Percentiles rank a stretch among this genome's conserved stretches.
Evolutionary conservation across 1,140 invertebrate genomes (phyloP).

Genomic region (Drosophila sechellia): DNA sequence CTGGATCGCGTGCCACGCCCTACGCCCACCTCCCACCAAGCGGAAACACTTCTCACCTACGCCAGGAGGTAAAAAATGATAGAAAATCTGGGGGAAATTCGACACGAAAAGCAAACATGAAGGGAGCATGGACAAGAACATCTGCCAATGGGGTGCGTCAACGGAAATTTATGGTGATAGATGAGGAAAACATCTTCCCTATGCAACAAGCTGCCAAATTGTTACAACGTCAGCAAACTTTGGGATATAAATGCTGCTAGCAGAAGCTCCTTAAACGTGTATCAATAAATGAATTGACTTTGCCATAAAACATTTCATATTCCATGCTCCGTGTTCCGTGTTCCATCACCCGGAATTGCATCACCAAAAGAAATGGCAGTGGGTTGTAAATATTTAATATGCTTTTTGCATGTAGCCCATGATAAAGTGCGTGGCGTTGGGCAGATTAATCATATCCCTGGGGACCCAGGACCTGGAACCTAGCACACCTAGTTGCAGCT

Average conservation of each 20-base stretch:
- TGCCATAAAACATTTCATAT: constrained; percentile 70
- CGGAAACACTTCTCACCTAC: constrained; percentile 30
- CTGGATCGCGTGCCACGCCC: constrained; percentile 61
- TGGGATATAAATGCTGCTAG: constrained; percentile 16
- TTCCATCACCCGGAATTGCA: constrained; percentile 59
- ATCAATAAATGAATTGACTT: constrained; percentile 56
- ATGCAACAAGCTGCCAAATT: constrained; percentile 73
- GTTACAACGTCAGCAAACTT: constrained; percentile 19
- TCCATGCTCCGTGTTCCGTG: constrained; percentile 59
- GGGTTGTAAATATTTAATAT: constrained; percentile 77
- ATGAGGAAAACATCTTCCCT: constrained; percentile 25
- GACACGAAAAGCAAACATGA: constrained; percentile 38
- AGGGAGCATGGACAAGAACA: constrained; percentile 44
- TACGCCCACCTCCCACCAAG: constrained; percentile 15
- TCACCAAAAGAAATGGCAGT: constrained; percentile 32
- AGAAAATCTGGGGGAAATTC: constrained; percentile 7
- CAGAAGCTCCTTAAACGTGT: constrained; percentile 25
- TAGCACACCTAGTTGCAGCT: constrained; percentile 38
- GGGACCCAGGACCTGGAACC: constrained; percentile 6
- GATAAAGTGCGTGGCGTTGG: constrained; percentile 73
- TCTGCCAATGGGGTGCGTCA: constrained; percentile 44
- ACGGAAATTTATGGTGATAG: constrained; percentile 52
- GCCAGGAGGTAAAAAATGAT: neutral
- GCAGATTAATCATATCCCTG: constrained; percentile 73
- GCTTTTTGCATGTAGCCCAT: constrained; percentile 55